Percentiles rank a stretch among this genome's conserved stretches.
Conservation (phyloP, 2,113 vertebrate genomes). For the Falco punctatus region DNA sequence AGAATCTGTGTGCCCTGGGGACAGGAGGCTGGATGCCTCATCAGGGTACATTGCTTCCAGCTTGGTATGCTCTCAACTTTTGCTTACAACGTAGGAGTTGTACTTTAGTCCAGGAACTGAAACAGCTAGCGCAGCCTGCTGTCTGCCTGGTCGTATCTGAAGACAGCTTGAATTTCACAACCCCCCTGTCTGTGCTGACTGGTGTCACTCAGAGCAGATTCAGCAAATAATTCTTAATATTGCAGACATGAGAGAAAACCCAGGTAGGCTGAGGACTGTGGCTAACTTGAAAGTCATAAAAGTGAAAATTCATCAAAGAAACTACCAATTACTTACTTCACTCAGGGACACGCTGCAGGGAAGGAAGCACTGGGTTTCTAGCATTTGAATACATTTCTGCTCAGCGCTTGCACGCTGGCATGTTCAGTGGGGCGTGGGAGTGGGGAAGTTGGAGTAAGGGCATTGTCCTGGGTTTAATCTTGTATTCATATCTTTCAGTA, state of each 20-base stretch:
- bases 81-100: not conserved
- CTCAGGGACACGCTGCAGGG: not conserved
- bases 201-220: not conserved
- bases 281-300: slow-evolving; percentile 26
- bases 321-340: not conserved
- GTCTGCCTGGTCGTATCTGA: rapidly evolving
- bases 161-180: not conserved
- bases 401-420: not conserved
- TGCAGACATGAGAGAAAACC: not conserved
- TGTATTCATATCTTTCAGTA: not conserved
- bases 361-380: not conserved
- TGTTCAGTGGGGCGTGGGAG: not conserved
- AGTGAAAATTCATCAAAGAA: slow-evolving; percentile 10
- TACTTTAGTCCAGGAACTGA: not conserved
- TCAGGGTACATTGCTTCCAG: not conserved
- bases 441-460: not conserved
- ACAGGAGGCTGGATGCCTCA: not conserved
- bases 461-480: not conserved
- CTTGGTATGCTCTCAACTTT: not conserved
- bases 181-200: not conserved
- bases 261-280: not conserved
- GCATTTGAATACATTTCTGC: not conserved
- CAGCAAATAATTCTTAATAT: not conserved
- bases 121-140: not conserved
- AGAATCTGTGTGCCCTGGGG: not conserved